Conservation (phyloP, 2,888 invertebrate species). For the Bursaphelenchus okinawaensis region DNA sequence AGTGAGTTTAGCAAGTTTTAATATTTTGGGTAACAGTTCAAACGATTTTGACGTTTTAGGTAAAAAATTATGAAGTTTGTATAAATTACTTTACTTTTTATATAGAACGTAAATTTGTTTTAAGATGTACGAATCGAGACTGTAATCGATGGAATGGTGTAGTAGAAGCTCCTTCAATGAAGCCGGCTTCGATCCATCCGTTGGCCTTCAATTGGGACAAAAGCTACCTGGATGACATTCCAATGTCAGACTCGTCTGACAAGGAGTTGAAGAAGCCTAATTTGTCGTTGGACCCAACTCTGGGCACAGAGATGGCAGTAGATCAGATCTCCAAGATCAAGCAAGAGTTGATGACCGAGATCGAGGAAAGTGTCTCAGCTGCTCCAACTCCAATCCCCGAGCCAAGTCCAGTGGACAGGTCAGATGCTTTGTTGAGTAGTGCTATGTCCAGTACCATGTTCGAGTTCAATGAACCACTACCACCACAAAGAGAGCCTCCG, state of each 20-base stretch:
- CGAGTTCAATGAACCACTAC: not conserved
- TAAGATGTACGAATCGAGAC: constrained; percentile 27
- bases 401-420: not conserved
- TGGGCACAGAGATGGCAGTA: constrained; percentile 1
- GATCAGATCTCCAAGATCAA: constrained; percentile 13
- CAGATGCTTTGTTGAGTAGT: not conserved
- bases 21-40: not conserved
- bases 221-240: constrained; percentile 11
- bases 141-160: constrained; percentile 29
- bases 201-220: constrained; percentile 11
- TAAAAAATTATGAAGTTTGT: too few relatives aligned
- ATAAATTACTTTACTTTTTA: too few relatives aligned
- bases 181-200: constrained; percentile 5
- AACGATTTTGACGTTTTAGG: not conserved
- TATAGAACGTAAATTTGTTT: too few relatives aligned
- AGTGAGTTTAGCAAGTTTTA: constrained; percentile 7
- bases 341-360: not conserved
- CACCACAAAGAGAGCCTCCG: not conserved
- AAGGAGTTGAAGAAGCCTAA: not conserved
- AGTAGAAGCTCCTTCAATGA: constrained; percentile 6
- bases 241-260: constrained; percentile 14
- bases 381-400: not conserved
- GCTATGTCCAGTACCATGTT: not conserved
- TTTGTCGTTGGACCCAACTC: not conserved
- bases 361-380: not conserved